Percentiles rank a stretch among this genome's conserved stretches.
phyloP scores from a whole-genome alignment of 2,797 vertebrate species.

The Dallia pectoralis region DNA sequence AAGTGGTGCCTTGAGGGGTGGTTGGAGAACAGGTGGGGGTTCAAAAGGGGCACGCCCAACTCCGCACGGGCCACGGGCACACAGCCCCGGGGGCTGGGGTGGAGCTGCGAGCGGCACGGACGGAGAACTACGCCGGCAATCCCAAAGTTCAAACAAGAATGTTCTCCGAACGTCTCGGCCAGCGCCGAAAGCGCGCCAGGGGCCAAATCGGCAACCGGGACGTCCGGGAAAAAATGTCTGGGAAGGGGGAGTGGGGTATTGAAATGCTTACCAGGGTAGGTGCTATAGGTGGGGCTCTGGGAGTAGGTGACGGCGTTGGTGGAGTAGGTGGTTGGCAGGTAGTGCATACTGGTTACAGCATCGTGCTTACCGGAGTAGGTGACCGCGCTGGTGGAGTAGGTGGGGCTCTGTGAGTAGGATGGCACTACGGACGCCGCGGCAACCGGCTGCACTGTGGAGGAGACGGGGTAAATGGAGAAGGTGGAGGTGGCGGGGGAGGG shows the following conservation, averaged over 20 bases:
- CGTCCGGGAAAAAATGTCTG: neutral
- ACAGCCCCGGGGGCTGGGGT: neutral
- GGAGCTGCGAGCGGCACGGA: neutral
- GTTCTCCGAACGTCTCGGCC: neutral
- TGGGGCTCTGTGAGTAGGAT: slow-evolving; percentile 95
- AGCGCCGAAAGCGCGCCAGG: neutral
- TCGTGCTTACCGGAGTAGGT: slow-evolving; percentile 91
- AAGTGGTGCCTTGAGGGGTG: slow-evolving; percentile 84
- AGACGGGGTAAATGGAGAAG: slow-evolving; percentile 97
- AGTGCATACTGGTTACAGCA: neutral
- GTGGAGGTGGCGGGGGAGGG: slow-evolving; percentile 94
- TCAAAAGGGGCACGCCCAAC: neutral
- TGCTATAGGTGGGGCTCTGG: neutral
- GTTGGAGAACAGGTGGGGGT: neutral
- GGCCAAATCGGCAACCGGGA: neutral
- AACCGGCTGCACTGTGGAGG: slow-evolving; percentile 92
- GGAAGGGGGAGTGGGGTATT: neutral
- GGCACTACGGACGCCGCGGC: slow-evolving; percentile 89
- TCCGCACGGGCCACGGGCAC: neutral
- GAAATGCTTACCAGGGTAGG: neutral
- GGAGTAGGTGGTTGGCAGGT: neutral
- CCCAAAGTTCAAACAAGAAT: neutral
- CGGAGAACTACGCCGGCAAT: neutral
- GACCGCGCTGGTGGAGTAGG: slow-evolving; percentile 95
- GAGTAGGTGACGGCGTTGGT: slow-evolving; percentile 1